Evolutionary conservation across 2,797 vertebrate genomes (phyloP), one percentile per base, ranked within the genome.

Genomic region (Melanotaenia boesemani): DNA sequence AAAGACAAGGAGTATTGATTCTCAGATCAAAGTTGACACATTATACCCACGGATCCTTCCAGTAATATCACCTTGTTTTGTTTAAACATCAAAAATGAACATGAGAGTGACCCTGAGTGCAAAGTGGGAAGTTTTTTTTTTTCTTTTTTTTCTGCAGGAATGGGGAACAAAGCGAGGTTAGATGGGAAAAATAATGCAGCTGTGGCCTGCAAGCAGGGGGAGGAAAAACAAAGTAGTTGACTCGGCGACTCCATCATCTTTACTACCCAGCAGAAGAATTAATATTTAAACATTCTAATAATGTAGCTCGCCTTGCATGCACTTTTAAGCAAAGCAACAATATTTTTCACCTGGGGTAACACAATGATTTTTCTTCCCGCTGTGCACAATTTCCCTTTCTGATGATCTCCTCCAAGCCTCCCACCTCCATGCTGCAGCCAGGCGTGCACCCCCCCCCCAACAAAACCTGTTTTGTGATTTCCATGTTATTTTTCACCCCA

Each of bases 211-310:
- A 18, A 77, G 89, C 83, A 4, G 87, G 93, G 76, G 84, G 83
- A 95, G 95, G 80, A 70, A 91, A 92, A 93, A 92, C 87, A 93
- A 96, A 93, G 94, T 95, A 96, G 96, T 96, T 96, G 96, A 96
- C 94, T 94, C 95, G 81, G 92, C 92, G 93, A 94, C 95, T 97
- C 97, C 95, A 97, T 98, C 97, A 98, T 99, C 96, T 97, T 97
- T 98, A 98, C 96, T 96, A 97, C 96, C 93, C 96, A 91, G 96
- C 90, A 90, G 96, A 96, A 96, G 95, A 98, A 98, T 99, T 99
- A 99, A 99, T 99, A 99, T 99, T 99, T 99, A 99, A 99, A 98
- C 96, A 98, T 98, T 98, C 96, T 97, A 98, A 99, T 99, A 99
- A 99, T 95, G 97, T 94, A 89, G 96, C 95, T 95, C 96, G 96